Evolutionary conservation across 2,888 invertebrate species (phyloP).

Genomic region (Hypomecis atomaria): DNA sequence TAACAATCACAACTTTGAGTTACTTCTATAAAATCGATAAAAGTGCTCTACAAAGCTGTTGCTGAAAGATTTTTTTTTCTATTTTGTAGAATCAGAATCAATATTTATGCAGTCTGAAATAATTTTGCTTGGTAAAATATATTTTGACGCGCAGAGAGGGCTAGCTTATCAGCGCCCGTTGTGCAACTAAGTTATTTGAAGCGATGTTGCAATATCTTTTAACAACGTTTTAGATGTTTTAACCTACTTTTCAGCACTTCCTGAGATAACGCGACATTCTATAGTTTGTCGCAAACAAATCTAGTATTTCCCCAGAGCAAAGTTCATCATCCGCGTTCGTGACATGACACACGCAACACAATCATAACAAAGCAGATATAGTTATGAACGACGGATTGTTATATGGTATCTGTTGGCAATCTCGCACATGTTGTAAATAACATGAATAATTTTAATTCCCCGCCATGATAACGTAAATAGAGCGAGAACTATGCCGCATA

Average conservation of each 20-base stretch:
- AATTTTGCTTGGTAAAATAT: too few species aligned
- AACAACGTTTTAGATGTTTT: conserved; percentile 29
- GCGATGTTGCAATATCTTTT: conserved; percentile 28
- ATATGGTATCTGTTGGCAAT: conserved; percentile 54
- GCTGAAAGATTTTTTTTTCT: too few species aligned
- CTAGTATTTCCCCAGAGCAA: conserved; percentile 35
- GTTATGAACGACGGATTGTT: conserved; percentile 27
- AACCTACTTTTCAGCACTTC: conserved; percentile 36
- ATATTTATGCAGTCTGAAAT: too few species aligned
- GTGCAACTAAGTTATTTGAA: conserved; percentile 23
- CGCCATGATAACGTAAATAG: conserved; percentile 78
- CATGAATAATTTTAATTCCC: conserved; percentile 68
- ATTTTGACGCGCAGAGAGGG: neutral
- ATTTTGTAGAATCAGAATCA: too few species aligned
- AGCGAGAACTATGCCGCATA: conserved; percentile 76
- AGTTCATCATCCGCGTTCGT: conserved; percentile 29
- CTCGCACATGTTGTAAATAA: conserved; percentile 62
- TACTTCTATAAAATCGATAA: too few species aligned
- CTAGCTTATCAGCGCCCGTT: conserved; percentile 18
- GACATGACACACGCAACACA: conserved; percentile 32
- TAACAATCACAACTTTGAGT: too few species aligned
- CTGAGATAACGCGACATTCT: conserved; percentile 32
- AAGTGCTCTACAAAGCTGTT: too few species aligned
- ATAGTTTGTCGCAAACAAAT: conserved; percentile 32
- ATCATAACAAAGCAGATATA: conserved; percentile 31